These are phyloP conservation scores for Masnerella sp. DNA, from an alignment of 2,888 invertebrate genomes.

Conservation along the genomic window DNA sequence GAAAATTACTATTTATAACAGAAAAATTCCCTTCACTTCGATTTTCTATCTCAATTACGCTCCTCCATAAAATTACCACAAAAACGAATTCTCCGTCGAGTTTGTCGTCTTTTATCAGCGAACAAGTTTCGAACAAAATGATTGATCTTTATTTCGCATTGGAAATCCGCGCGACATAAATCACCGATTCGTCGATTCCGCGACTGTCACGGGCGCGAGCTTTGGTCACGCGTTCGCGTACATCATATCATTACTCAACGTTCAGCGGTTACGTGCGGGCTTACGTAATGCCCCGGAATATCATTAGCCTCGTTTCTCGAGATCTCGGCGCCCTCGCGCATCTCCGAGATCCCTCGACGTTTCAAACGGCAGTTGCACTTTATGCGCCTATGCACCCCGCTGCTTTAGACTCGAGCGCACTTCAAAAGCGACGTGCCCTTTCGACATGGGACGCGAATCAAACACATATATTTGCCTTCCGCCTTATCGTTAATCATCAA, in stretches of 20 bases:
- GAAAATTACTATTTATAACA: no score
- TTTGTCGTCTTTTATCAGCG: slow-evolving; percentile 2
- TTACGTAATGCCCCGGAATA: slow-evolving; percentile 64
- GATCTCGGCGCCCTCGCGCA: slow-evolving; percentile 52
- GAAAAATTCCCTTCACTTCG: no score
- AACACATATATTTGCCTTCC: slow-evolving; percentile 24
- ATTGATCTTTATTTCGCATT: slow-evolving; percentile 47
- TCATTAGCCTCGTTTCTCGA: slow-evolving; percentile 66
- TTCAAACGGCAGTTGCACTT: slow-evolving; percentile 64
- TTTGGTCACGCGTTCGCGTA: slow-evolving; percentile 56
- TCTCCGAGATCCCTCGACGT: slow-evolving; percentile 50
- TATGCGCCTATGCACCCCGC: slow-evolving; percentile 59
- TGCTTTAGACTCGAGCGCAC: slow-evolving; percentile 63
- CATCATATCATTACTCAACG: slow-evolving; percentile 56
- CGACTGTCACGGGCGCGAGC: slow-evolving; percentile 31
- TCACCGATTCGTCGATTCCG: slow-evolving; percentile 39
- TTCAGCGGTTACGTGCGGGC: slow-evolving; percentile 58
- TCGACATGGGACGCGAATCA: slow-evolving; percentile 48
- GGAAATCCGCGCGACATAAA: slow-evolving; percentile 28
- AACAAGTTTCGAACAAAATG: slow-evolving; percentile 13
- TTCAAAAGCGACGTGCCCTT: slow-evolving; percentile 62
- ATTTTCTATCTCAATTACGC: no score
- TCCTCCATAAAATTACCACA: no score
- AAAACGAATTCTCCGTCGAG: no score
- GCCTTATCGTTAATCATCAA: slow-evolving; percentile 23